Percentiles rank a stretch among this genome's conserved stretches.
Evolutionary conservation across 2,797 vertebrate genomes (phyloP).

Genomic region (Coccyzus lansbergi): DNA sequence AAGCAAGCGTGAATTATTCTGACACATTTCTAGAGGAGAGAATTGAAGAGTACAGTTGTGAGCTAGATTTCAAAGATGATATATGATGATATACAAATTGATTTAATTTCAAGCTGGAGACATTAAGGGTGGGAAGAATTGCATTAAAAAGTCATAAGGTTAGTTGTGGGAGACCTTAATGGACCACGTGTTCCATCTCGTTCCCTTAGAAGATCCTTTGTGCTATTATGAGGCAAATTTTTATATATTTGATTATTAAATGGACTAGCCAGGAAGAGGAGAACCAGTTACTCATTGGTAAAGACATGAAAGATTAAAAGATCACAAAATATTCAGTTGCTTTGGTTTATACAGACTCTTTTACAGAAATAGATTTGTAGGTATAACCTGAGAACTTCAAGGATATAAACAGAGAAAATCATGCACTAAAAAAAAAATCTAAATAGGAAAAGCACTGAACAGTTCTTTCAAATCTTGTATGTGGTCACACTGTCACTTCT

Average conservation of each 20-base stretch:
- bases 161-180: not conserved
- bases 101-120: constrained; percentile 55
- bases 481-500: not conserved
- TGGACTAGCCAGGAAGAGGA: not conserved
- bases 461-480: not conserved
- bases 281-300: not conserved
- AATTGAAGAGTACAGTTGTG: constrained; percentile 16
- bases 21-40: constrained; percentile 58
- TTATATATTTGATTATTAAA: constrained; percentile 13
- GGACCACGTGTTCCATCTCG: not conserved
- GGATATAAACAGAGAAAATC: not conserved
- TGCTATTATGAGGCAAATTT: not conserved
- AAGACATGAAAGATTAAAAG: not conserved
- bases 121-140: not conserved
- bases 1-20: constrained; percentile 69
- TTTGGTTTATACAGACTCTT: not conserved
- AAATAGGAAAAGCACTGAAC: not conserved
- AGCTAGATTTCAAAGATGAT: constrained; percentile 53
- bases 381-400: not conserved
- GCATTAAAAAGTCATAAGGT: not conserved
- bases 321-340: not conserved
- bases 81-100: constrained; percentile 47
- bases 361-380: not conserved
- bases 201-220: not conserved
- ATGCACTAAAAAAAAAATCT: not conserved